Base-by-base conservation (phyloP, 2,797 vertebrate genomes). In the Paramormyrops hopkinsi region DNA sequence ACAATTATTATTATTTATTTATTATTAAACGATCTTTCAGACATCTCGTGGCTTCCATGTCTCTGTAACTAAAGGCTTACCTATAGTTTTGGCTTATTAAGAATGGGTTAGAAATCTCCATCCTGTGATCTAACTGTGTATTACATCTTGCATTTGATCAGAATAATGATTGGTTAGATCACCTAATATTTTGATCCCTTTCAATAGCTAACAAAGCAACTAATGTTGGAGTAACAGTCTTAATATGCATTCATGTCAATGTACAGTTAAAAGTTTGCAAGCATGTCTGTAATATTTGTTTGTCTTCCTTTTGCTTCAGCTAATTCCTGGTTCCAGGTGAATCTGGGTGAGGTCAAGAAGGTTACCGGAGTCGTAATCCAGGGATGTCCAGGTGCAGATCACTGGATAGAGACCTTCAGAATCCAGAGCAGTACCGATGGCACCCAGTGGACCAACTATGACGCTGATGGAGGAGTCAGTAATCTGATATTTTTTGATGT, bases 281-380 rank as follows among this genome's bases (percentile, higher is more conserved):
- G 12, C 4, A 6, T 73, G 12, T 73, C 17, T 73, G 65, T 37
- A 19, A 76, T 76, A 73, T 14, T 37, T 37, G 29, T 76, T n/a
- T 82, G 19, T 82, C 9, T 88, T 65, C 12, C 44, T 69, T 73
- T 54, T 19, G 11, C 22, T 73, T 86, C 29, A 86, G 56, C 89
- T 5, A 92, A 92, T 44, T 95, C 95, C 89, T 97, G 96, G 96
- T 96, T 97, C 92, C 95, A 96, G 92, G 95, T 93, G 2, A 90
- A 95, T 73, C 87, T 97, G 41, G 93, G 93, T 46, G 53, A 92
- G 88, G 51, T 88, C 84, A 95, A 91, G 89, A 96, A 96, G 90
- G 93, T 97, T 22, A 97, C 96, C 0, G 96, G 96, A 3, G 91
- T 97, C 1, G 93, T 95, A 2, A 92, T 96, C 89, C 96, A 97